Evolutionary conservation across 2,888 invertebrate genomes (phyloP).

Genomic region (Rotaria magnacalcarata): DNA sequence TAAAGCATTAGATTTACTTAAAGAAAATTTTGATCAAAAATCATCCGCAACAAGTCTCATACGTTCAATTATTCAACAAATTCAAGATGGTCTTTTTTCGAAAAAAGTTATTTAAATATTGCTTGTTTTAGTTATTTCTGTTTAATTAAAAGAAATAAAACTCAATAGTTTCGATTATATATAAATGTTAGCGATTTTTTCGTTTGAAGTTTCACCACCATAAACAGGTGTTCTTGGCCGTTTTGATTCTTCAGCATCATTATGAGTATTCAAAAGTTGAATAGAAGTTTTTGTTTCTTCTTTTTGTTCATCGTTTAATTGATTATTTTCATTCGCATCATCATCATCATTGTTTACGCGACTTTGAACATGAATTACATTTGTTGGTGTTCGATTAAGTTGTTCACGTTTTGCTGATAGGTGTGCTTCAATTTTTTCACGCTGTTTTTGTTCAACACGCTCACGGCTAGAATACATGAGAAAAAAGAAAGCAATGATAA

Average conservation of each 20-base stretch:
- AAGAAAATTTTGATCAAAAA: conserved; percentile 5
- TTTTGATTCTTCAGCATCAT: neutral
- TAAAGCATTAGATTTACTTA: neutral
- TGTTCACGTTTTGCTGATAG: conserved; percentile 36
- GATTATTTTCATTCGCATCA: neutral
- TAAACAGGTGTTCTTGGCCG: neutral
- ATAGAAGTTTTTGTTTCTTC: neutral
- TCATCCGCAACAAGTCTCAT: neutral
- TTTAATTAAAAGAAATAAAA: neutral
- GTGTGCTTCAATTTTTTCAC: conserved; percentile 43
- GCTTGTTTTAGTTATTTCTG: neutral
- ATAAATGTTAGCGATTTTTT: neutral
- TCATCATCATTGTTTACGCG: neutral
- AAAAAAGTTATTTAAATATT: neutral
- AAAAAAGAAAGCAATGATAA: too few species aligned
- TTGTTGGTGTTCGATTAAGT: neutral
- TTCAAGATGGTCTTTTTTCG: conserved; percentile 3
- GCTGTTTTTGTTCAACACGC: conserved; percentile 39
- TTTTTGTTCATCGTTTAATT: neutral
- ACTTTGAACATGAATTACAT: conserved; percentile 11
- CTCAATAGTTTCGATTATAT: neutral
- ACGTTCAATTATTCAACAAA: conserved; percentile 25
- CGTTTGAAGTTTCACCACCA: neutral
- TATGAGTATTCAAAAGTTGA: neutral
- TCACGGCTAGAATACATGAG: neutral